Conservation (phyloP, 1,140 invertebrate genomes). For the Drosophila lini region DNA sequence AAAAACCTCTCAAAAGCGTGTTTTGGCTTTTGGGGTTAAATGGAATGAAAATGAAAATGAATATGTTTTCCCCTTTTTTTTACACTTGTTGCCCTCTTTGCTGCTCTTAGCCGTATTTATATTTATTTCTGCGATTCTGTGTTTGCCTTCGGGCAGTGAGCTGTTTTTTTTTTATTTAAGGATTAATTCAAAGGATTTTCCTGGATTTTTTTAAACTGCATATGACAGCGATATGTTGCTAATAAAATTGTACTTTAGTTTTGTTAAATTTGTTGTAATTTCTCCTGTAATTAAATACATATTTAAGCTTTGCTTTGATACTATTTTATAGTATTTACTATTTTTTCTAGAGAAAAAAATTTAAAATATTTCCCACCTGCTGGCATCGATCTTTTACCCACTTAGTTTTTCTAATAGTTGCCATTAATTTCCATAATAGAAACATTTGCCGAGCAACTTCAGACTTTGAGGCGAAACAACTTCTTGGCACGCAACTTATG, state of each 20-base stretch:
- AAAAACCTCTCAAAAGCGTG: conserved; percentile 2
- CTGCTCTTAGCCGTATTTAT: not conserved
- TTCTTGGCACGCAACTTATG: conserved; percentile 42
- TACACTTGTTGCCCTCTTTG: conserved; percentile 18
- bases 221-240: not conserved
- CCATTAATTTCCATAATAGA: conserved; percentile 50
- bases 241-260: not conserved
- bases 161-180: not conserved
- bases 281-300: not conserved
- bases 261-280: not conserved
- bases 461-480: conserved; percentile 25
- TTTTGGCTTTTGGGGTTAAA: not conserved
- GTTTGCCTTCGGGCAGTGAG: not conserved
- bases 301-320: not conserved
- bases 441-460: conserved; percentile 26
- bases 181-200: conserved; percentile 9
- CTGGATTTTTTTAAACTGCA: too few species aligned
- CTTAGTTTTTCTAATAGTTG: conserved; percentile 32
- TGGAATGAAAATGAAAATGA: conserved; percentile 1
- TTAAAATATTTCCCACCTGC: conserved; percentile 3
- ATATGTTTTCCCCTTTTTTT: not conserved
- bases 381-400: conserved; percentile 25
- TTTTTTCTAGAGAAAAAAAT: not conserved
- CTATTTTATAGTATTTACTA: too few species aligned
- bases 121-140: conserved; percentile 1